These are phyloP conservation scores for Choristoneura rosaceana DNA, from an alignment of 2,888 invertebrate species.

Conservation along the genomic window DNA sequence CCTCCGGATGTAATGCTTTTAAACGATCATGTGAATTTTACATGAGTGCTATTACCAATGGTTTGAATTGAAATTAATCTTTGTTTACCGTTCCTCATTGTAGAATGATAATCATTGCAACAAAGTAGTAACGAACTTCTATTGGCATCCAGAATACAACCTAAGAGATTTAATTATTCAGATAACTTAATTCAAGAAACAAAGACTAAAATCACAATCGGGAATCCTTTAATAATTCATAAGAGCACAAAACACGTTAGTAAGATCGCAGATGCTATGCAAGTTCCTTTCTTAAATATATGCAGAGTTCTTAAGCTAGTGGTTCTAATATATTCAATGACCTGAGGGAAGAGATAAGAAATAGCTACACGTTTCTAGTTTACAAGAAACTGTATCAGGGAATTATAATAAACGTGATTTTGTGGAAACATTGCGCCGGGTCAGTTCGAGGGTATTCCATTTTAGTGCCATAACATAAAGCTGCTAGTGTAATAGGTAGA, in stretches of 20 bases:
- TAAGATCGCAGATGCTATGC: constrained; percentile 47
- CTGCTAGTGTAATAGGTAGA: constrained; percentile 14
- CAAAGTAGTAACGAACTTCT: neutral
- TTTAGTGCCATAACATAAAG: constrained; percentile 24
- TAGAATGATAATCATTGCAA: neutral
- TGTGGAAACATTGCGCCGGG: constrained; percentile 6
- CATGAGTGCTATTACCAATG: constrained; percentile 11
- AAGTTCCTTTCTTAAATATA: constrained; percentile 45
- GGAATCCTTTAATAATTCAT: constrained; percentile 51
- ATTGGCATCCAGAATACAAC: constrained; percentile 8
- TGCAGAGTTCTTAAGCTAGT: constrained; percentile 44
- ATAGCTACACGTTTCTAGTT: constrained; percentile 24
- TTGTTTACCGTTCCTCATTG: constrained; percentile 12
- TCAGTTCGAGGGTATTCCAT: neutral
- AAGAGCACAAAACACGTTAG: constrained; percentile 44
- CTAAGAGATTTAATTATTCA: constrained; percentile 25
- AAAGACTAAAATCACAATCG: constrained; percentile 39
- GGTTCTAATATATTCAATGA: constrained; percentile 42
- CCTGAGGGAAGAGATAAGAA: constrained; percentile 34
- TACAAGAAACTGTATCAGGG: constrained; percentile 33
- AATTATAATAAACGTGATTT: constrained; percentile 30
- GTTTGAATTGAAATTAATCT: constrained; percentile 12
- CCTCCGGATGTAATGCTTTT: constrained; percentile 32
- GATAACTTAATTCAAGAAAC: constrained; percentile 36
- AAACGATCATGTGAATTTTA: constrained; percentile 32